Percentiles rank a stretch among this genome's conserved stretches.
Conservation (phyloP, 2,797 vertebrate genomes). For the Intellagama lesueurii region DNA sequence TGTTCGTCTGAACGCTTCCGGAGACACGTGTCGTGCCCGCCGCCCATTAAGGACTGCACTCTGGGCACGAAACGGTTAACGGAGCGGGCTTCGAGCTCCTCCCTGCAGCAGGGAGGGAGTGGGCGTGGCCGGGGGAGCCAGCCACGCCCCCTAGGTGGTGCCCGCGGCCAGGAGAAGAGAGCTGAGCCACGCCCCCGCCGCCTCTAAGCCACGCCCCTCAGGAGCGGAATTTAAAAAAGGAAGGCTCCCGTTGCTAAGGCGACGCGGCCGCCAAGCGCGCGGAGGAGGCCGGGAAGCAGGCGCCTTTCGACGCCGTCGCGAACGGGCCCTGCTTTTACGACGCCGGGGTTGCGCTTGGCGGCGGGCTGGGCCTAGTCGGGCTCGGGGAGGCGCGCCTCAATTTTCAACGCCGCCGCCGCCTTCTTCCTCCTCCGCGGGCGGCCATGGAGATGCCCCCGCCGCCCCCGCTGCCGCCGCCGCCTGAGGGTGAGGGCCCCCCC, state of each 20-base stretch:
- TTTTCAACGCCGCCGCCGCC: neutral
- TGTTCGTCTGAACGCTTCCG: neutral
- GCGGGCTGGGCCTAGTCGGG: conserved; percentile 7
- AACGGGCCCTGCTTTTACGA: conserved; percentile 21
- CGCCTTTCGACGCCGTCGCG: neutral
- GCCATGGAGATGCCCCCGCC: conserved; percentile 78
- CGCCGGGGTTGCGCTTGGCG: conserved; percentile 18
- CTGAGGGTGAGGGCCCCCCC: conserved; percentile 79
- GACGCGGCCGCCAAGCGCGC: conserved; percentile 71
- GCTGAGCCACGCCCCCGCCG: too few relatives aligned
- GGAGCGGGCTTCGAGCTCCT: neutral
- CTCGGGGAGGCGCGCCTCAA: conserved; percentile 18
- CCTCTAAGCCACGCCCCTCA: too few relatives aligned
- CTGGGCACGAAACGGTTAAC: too few relatives aligned
- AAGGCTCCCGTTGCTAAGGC: neutral
- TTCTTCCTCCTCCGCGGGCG: conserved; percentile 49
- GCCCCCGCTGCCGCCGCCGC: conserved; percentile 76
- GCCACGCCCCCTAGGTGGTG: neutral
- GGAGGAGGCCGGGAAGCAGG: neutral
- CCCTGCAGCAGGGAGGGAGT: neutral
- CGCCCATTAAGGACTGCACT: too few relatives aligned
- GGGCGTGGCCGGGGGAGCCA: too few relatives aligned
- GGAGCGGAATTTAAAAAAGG: too few relatives aligned
- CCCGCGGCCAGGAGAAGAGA: too few relatives aligned
- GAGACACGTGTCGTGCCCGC: too few relatives aligned